Base-by-base conservation (phyloP, 2,888 invertebrate genomes). In the Tenthredo scrophulariae region DNA sequence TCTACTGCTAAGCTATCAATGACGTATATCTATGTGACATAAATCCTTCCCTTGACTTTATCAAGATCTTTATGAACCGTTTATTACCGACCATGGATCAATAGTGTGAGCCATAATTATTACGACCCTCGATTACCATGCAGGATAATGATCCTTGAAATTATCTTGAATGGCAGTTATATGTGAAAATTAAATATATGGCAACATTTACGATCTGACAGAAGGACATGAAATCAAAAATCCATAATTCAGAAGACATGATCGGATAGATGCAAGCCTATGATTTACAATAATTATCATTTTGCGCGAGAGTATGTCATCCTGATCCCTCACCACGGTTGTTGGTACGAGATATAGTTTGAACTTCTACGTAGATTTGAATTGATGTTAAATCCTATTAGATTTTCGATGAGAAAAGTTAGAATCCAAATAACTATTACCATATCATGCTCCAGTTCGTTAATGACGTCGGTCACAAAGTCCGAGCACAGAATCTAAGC, bases 361-460 rank as follows among this genome's bases (percentile, higher is more conserved):
- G 5, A 67, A 67, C 5, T 67, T 33, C 6, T 13, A 33, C 22
- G 33, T 18, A 33, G 67, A 33, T 67, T 67, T 67, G 10, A 33
- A 67, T 67, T 67, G 33, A 26, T 29, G 67, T 67, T 13, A 33
- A 67, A 67, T 18, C 18, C 33, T 33, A 18, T 33, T 33, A 67
- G 18, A 13, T 67, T 18, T 67, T 29, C 67, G 29, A 18, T 67
- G 18, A 15, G 22, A 26, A 26, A 62, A 62, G 62, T 62, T 62
- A 26, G 62, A 62, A 62, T 26, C 62, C 62, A 2, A 62, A 62
- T 22, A 62, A 26, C 62, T 62, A 62, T 62, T 26, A 62, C 62
- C 62, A 62, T 62, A 62, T 26, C 62, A 62, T 62, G 62, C 62
- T 26, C 67, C 33, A 67, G 33, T 67, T 67, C 18, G 33, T 33